Percentiles rank a stretch among this genome's conserved stretches.
phyloP scores from a whole-genome alignment of 1,140 invertebrate genomes.

The Elymnias hypermnestra region DNA sequence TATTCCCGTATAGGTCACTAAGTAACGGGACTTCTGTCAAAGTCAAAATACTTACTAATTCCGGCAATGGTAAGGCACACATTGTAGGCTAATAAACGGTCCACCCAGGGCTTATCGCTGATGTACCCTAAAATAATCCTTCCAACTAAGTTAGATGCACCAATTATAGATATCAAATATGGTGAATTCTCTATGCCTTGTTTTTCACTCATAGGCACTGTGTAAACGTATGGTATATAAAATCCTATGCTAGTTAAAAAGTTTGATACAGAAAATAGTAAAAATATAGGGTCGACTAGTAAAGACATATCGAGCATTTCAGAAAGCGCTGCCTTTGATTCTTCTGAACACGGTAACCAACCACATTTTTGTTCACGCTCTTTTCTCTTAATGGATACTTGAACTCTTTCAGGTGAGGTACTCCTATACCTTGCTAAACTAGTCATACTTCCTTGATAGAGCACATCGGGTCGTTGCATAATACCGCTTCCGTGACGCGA shows the following conservation, averaged over 20 bases:
- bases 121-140: slow-evolving; percentile 90
- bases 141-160: slow-evolving; percentile 92
- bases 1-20: too few relatives aligned
- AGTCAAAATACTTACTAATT: slow-evolving; percentile 82
- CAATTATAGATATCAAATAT: slow-evolving; percentile 86
- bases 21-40: too few relatives aligned
- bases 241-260: slow-evolving; percentile 98
- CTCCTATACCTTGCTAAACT: slow-evolving; percentile 60
- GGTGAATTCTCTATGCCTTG: slow-evolving; percentile 76
- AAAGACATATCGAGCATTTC: slow-evolving; percentile 92
- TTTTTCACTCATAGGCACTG: slow-evolving; percentile 81
- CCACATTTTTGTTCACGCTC: slow-evolving; percentile 69
- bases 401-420: slow-evolving; percentile 56
- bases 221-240: slow-evolving; percentile 94
- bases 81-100: slow-evolving; percentile 93
- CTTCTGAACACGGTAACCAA: slow-evolving; percentile 76
- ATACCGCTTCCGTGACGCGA: slow-evolving; percentile 80
- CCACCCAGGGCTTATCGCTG: slow-evolving; percentile 91
- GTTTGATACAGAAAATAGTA: slow-evolving; percentile 94
- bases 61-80: slow-evolving; percentile 89
- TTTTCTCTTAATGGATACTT: slow-evolving; percentile 31
- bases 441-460: slow-evolving; percentile 89
- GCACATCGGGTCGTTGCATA: slow-evolving; percentile 90
- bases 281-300: slow-evolving; percentile 90
- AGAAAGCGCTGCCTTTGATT: slow-evolving; percentile 81